These are phyloP conservation scores for Paguma larvata DNA, from an alignment of 2,797 vertebrate species.

Conservation along the genomic window DNA sequence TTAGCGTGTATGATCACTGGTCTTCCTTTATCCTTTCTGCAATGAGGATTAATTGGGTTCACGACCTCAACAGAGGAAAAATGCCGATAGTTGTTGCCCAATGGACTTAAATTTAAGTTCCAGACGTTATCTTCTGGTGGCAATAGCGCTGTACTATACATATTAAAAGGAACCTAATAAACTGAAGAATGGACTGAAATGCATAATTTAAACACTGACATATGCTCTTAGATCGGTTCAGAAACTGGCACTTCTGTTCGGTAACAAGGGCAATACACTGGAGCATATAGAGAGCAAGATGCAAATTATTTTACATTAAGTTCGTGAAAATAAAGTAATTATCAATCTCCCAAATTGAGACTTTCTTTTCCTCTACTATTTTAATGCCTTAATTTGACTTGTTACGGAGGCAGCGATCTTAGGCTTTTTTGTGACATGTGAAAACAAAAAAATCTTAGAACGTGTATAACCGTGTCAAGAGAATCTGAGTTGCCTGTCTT, in stretches of 20 bases:
- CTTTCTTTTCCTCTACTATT: neutral
- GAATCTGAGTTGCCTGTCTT: constrained; percentile 19
- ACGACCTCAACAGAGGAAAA: constrained; percentile 72
- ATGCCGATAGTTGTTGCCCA: constrained; percentile 71
- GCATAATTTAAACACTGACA: constrained; percentile 27
- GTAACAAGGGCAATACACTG: constrained; percentile 26
- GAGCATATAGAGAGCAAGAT: neutral
- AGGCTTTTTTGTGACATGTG: neutral
- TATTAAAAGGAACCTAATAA: constrained; percentile 69
- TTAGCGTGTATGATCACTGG: constrained; percentile 67
- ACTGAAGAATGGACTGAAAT: constrained; percentile 71
- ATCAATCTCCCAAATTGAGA: neutral
- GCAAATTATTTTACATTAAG: constrained; percentile 41
- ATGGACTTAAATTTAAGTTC: constrained; percentile 69
- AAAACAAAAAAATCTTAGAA: neutral
- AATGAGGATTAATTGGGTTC: constrained; percentile 83
- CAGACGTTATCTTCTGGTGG: constrained; percentile 65
- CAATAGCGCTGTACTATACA: constrained; percentile 31
- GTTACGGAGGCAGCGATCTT: neutral
- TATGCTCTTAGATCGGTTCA: constrained; percentile 33
- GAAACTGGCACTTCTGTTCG: constrained; percentile 56
- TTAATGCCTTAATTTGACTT: constrained; percentile 18
- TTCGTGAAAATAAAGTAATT: constrained; percentile 67
- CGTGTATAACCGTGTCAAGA: neutral
- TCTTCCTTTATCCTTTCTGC: constrained; percentile 71